Evolutionary conservation across 2,888 invertebrate genomes (phyloP).

Genomic region (Papilio demoleus): DNA sequence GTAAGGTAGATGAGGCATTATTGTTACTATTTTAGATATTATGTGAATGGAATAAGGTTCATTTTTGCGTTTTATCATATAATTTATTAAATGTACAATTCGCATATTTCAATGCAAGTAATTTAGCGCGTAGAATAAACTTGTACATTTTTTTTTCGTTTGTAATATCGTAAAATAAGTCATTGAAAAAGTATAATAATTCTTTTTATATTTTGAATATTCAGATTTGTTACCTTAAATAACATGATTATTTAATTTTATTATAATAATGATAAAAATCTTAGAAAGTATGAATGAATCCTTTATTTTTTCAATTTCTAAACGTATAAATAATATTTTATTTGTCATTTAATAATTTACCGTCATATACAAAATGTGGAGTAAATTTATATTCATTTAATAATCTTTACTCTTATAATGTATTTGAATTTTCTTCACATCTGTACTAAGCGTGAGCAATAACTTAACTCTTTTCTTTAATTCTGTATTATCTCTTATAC

Average conservation of each 20-base stretch:
- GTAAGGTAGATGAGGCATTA: background rate
- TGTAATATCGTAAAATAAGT: conserved; percentile 1
- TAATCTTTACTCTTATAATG: no score
- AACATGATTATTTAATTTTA: background rate
- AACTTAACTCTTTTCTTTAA: no score
- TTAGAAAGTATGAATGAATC: background rate
- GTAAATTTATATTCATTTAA: no score
- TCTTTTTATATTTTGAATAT: background rate
- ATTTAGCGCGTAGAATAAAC: conserved; percentile 8
- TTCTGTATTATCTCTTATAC: no score
- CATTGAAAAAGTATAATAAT: background rate
- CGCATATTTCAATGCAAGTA: conserved; percentile 24
- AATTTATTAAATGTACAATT: conserved; percentile 10
- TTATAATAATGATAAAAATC: background rate
- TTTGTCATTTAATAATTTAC: no score
- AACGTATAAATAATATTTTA: no score
- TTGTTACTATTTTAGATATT: conserved; percentile 3
- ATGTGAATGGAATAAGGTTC: background rate
- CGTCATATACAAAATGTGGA: no score
- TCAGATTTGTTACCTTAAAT: background rate
- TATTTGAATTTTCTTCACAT: no score
- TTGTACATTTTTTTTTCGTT: conserved; percentile 7
- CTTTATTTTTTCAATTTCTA: background rate
- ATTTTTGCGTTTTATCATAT: background rate
- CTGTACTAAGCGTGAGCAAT: no score